These are phyloP conservation scores for Rhabditoides inermis DNA, from an alignment of 2,888 invertebrate genomes.

Conservation along the genomic window DNA sequence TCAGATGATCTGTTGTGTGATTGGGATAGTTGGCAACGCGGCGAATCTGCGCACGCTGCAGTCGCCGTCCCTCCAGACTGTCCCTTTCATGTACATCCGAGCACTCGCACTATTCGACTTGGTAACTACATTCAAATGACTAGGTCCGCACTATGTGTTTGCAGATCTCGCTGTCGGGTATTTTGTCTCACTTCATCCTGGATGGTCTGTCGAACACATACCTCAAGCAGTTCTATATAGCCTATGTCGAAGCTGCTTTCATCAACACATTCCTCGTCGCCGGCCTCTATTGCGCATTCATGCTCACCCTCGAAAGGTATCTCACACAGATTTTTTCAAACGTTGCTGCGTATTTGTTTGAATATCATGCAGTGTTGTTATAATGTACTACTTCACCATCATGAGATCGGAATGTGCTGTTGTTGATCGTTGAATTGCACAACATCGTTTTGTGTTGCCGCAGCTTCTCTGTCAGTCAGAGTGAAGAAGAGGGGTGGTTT, in stretches of 20 bases:
- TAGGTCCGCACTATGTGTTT: background rate
- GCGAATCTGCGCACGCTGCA: conserved; percentile 72
- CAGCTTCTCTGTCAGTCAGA: no score
- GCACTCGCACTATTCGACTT: conserved; percentile 73
- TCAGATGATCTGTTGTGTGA: conserved; percentile 33
- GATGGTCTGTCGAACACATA: conserved; percentile 4
- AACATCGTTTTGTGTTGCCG: no score
- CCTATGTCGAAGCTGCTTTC: conserved; percentile 66
- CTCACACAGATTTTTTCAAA: no score
- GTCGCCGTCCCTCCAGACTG: conserved; percentile 69
- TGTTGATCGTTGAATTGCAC: no score
- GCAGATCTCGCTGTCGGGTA: conserved; percentile 6
- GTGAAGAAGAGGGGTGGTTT: no score
- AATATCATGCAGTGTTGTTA: no score
- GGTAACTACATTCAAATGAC: conserved; percentile 55
- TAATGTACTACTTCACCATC: no score
- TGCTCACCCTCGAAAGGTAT: conserved; percentile 47
- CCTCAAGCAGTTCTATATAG: conserved; percentile 60
- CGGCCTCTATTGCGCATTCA: conserved; percentile 47
- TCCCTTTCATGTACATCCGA: conserved; percentile 70
- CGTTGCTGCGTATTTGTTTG: no score
- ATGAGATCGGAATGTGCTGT: no score
- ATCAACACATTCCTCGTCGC: conserved; percentile 63
- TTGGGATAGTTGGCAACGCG: conserved; percentile 65
- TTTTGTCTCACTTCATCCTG: conserved; percentile 16